A percentile compares a stretch with the other conserved stretches of the same genome.
Evolutionary conservation across 1,140 invertebrate genomes (phyloP).

Genomic region (Drosophila takahashii): DNA sequence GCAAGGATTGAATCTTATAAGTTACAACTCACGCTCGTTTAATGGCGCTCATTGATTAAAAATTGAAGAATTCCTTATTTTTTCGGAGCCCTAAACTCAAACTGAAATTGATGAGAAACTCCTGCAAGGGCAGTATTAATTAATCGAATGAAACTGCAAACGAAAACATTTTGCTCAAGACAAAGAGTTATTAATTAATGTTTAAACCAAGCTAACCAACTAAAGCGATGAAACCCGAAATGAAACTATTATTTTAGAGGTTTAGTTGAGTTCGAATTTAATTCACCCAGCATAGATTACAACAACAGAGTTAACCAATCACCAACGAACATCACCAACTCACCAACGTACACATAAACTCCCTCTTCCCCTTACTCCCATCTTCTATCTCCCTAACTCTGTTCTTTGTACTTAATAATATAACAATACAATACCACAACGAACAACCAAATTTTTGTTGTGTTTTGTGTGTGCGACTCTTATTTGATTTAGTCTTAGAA

Average conservation of each 20-base stretch:
- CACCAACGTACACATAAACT: slow-evolving; percentile 22
- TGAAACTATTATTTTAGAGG: slow-evolving; percentile 37
- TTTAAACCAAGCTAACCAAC: slow-evolving; percentile 23
- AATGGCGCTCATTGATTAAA: slow-evolving; percentile 36
- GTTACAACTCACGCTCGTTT: slow-evolving; percentile 3
- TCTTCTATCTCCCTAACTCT: slow-evolving; percentile 21
- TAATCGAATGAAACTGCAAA: slow-evolving; percentile 32
- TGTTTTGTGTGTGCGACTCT: slow-evolving; percentile 47
- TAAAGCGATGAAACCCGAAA: slow-evolving; percentile 25
- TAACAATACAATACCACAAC: slow-evolving; percentile 23
- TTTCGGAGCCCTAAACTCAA: slow-evolving; percentile 17
- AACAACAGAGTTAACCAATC: slow-evolving; percentile 38
- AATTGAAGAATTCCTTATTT: slow-evolving; percentile 7
- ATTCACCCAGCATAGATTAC: slow-evolving; percentile 65
- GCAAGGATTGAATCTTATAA: slow-evolving; percentile 22
- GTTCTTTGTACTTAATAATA: slow-evolving; percentile 64
- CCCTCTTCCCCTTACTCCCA: neutral
- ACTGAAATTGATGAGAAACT: slow-evolving; percentile 16
- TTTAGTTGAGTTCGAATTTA: slow-evolving; percentile 75
- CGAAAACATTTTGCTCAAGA: slow-evolving; percentile 48
- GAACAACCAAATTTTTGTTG: slow-evolving; percentile 11
- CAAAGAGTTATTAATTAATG: slow-evolving; percentile 43
- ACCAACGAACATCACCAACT: slow-evolving; percentile 33
- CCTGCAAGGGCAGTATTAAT: slow-evolving; percentile 45
- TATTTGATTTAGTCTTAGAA: slow-evolving; percentile 35